Conservation (phyloP, 2,888 invertebrate genomes). For the Odontothrips loti region DNA sequence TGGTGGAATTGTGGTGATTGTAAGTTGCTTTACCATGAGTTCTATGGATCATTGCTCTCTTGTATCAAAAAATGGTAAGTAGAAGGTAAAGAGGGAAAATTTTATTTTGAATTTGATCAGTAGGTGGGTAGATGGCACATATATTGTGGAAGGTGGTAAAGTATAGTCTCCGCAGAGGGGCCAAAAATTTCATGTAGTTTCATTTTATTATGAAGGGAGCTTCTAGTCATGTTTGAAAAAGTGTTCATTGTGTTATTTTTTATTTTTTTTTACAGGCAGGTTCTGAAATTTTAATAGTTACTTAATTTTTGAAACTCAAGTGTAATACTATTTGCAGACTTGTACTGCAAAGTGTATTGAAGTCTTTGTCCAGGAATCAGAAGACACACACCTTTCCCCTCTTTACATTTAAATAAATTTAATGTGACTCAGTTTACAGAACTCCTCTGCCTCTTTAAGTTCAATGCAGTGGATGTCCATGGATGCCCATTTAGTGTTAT, state of each 20-base stretch:
- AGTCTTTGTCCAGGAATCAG: too few relatives aligned
- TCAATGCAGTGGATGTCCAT: too few relatives aligned
- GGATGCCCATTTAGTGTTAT: too few relatives aligned
- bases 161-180: constrained; percentile 8
- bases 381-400: too few relatives aligned
- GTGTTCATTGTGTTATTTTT: not conserved
- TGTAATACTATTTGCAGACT: not conserved
- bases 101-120: constrained; percentile 6
- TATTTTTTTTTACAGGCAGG: not conserved
- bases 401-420: too few relatives aligned
- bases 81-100: not conserved
- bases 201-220: not conserved
- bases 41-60: not conserved
- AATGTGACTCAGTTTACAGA: too few relatives aligned
- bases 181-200: not conserved
- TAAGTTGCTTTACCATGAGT: not conserved
- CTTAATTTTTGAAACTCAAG: not conserved
- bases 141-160: not conserved
- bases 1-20: not conserved
- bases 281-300: not conserved
- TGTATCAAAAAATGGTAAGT: not conserved
- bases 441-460: too few relatives aligned
- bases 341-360: too few relatives aligned
- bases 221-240: constrained; percentile 1
- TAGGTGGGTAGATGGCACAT: not conserved